These are phyloP conservation scores for Gadus macrocephalus DNA, from an alignment of 2,113 vertebrate genomes.

Conservation along the genomic window DNA sequence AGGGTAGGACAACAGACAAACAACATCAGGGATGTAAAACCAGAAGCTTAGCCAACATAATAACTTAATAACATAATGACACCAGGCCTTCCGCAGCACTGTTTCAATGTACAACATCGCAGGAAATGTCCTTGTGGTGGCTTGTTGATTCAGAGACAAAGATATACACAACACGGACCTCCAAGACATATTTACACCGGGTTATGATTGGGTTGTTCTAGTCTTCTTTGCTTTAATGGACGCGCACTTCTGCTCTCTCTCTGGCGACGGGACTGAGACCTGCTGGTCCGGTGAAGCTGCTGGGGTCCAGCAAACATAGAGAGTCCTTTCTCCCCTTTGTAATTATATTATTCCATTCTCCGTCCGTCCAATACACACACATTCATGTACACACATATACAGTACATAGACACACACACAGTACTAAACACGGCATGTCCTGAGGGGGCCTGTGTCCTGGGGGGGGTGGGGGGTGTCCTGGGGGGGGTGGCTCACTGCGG, in stretches of 20 bases:
- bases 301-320: neutral
- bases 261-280: neutral
- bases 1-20: too few species aligned
- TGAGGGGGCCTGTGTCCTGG: neutral
- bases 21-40: neutral
- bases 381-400: too few species aligned
- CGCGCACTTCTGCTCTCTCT: conserved; percentile 4
- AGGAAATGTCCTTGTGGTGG: conserved; percentile 44
- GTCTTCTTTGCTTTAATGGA: conserved; percentile 39
- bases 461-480: neutral
- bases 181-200: conserved; percentile 37
- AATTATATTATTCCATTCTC: neutral
- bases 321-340: too few species aligned
- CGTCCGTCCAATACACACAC: neutral
- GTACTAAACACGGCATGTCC: too few species aligned
- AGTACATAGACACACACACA: too few species aligned
- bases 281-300: neutral
- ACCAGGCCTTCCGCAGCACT: conserved; percentile 33
- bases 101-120: conserved; percentile 54
- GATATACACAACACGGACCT: conserved; percentile 36
- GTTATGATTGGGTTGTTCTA: conserved; percentile 14
- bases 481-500: neutral
- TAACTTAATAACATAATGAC: conserved; percentile 60
- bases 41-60: conserved; percentile 49
- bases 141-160: conserved; percentile 45